These are phyloP conservation scores for Oscheius sp. DNA, from an alignment of 2,888 invertebrate genomes.

Conservation along the genomic window DNA sequence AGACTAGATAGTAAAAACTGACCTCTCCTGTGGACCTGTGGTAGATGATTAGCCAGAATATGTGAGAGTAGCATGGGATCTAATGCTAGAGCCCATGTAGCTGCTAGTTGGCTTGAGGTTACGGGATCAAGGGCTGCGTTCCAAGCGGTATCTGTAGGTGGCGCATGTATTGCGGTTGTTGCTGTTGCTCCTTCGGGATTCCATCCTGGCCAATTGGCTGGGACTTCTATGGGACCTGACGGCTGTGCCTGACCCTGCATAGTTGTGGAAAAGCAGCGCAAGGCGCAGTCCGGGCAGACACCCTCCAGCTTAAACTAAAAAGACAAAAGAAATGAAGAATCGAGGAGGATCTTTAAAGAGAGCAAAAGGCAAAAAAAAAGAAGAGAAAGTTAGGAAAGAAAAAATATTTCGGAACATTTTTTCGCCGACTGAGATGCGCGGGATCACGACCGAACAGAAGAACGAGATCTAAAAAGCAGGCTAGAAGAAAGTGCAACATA, in stretches of 20 bases:
- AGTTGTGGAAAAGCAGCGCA: constrained; percentile 41
- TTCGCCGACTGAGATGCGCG: constrained; percentile 27
- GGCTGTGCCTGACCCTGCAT: constrained; percentile 33
- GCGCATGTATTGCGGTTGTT: neutral
- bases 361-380: constrained; percentile 4
- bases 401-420: constrained; percentile 14
- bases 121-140: constrained; percentile 23
- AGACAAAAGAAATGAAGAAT: neutral
- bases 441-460: constrained; percentile 26
- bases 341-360: no score
- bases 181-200: neutral
- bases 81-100: constrained; percentile 45
- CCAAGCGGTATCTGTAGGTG: constrained; percentile 1
- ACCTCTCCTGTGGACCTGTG: constrained; percentile 38
- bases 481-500: constrained; percentile 34
- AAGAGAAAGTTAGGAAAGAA: neutral
- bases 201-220: constrained; percentile 24
- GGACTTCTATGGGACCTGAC: constrained; percentile 20
- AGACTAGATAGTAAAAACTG: constrained; percentile 17
- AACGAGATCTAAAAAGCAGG: constrained; percentile 39
- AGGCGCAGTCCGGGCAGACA: constrained; percentile 52
- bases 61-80: constrained; percentile 53
- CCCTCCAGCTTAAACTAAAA: constrained; percentile 54
- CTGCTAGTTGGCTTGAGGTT: constrained; percentile 31
- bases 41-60: constrained; percentile 44